Evolutionary conservation across 1,140 invertebrate species (phyloP).

Genomic region (Eufriesea mexicana): DNA sequence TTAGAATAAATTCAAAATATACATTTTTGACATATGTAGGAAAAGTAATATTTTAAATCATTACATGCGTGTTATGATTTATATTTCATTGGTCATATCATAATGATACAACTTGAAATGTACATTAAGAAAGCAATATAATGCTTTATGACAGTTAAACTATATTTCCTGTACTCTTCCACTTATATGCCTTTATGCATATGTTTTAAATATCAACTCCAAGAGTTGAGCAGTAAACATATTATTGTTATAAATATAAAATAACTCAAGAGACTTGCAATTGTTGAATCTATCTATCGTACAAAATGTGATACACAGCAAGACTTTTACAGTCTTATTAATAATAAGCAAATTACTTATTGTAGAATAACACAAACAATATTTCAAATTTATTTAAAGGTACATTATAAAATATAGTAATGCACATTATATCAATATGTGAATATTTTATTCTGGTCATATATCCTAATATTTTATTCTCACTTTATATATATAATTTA

Average conservation of each 20-base stretch:
- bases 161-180: constrained; percentile 36
- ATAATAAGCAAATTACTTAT: constrained; percentile 39
- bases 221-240: constrained; percentile 52
- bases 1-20: constrained; percentile 2
- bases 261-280: constrained; percentile 46
- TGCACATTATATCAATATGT: not conserved
- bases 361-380: constrained; percentile 59
- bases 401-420: not conserved
- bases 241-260: constrained; percentile 50
- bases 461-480: not conserved
- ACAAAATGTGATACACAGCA: constrained; percentile 61
- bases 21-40: not conserved
- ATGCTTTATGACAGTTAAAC: not conserved
- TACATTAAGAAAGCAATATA: not conserved
- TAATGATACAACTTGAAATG: not conserved
- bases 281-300: constrained; percentile 46
- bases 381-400: constrained; percentile 9
- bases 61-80: constrained; percentile 52
- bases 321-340: constrained; percentile 54
- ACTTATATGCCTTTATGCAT: constrained; percentile 43
- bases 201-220: constrained; percentile 52
- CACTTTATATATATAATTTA: not conserved
- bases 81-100: constrained; percentile 29
- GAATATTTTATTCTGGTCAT: not conserved
- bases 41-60: constrained; percentile 21